A percentile compares a stretch with the other conserved stretches of the same genome.
Evolutionary conservation across 2,888 invertebrate species (phyloP).

Genomic region (Prionchulus punctatus): DNA sequence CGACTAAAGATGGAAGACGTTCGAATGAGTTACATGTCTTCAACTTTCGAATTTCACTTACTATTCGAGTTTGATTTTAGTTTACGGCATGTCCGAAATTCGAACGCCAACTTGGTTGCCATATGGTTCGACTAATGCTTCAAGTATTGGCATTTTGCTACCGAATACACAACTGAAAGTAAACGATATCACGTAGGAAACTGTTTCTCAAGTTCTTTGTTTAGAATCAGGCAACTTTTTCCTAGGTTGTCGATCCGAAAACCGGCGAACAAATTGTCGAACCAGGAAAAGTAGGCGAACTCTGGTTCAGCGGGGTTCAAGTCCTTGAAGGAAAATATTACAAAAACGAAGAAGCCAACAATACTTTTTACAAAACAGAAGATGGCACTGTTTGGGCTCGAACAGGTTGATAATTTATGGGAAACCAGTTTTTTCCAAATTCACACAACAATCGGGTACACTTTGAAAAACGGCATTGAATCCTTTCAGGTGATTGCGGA

Average conservation of each 20-base stretch:
- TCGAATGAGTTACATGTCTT: no score
- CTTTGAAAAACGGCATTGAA: background rate
- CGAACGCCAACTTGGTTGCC: background rate
- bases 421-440: background rate
- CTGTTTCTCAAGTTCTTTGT: background rate
- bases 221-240: background rate
- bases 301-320: conserved; percentile 61
- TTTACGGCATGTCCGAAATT: background rate
- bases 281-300: conserved; percentile 54
- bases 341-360: conserved; percentile 52
- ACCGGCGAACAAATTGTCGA: background rate
- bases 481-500: conserved; percentile 51
- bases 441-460: background rate
- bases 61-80: background rate
- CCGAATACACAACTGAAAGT: background rate
- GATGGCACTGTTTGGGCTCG: conserved; percentile 45
- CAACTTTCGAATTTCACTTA: no score
- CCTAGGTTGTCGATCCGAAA: background rate
- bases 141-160: background rate
- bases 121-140: background rate
- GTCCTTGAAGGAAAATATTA: conserved; percentile 63
- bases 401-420: background rate
- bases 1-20: background rate
- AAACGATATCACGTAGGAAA: background rate
- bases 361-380: conserved; percentile 47